Conservation (phyloP, 2,888 invertebrate species). For the Drosophila testacea region DNA sequence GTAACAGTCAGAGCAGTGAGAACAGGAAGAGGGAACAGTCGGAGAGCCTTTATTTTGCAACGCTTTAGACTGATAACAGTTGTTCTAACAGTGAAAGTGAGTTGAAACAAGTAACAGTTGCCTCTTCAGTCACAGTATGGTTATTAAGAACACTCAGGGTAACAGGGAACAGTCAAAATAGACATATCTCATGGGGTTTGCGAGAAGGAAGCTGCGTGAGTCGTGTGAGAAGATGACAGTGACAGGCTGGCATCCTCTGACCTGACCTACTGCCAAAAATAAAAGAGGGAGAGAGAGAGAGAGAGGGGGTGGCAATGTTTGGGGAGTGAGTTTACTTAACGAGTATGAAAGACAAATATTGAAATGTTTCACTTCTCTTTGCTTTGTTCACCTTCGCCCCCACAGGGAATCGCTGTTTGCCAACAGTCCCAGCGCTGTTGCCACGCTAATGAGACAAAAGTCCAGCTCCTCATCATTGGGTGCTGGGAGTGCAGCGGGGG, state of each 20-base stretch:
- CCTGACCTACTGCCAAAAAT: conserved; percentile 5
- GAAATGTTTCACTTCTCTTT: conserved; percentile 46
- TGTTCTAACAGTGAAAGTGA: neutral
- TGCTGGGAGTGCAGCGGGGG: conserved; percentile 62
- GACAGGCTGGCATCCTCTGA: neutral
- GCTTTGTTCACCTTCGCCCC: conserved; percentile 25
- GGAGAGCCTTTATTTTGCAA: too few relatives aligned
- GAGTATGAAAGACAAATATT: conserved; percentile 64
- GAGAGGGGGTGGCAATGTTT: neutral
- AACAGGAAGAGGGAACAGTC: too few relatives aligned
- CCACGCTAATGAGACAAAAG: conserved; percentile 82
- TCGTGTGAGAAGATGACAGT: neutral
- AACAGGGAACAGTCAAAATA: conserved; percentile 1
- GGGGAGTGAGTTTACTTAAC: conserved; percentile 20
- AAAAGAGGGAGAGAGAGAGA: too few relatives aligned
- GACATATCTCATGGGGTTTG: neutral
- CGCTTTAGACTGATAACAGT: neutral
- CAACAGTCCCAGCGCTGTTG: conserved; percentile 67
- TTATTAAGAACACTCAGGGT: neutral
- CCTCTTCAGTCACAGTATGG: neutral
- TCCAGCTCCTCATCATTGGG: conserved; percentile 82
- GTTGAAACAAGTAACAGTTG: neutral
- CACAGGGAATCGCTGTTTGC: conserved; percentile 84
- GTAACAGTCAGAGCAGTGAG: neutral
- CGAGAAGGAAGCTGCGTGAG: neutral